Conservation (phyloP, 2,888 invertebrate genomes). For the Villa cingulata region DNA sequence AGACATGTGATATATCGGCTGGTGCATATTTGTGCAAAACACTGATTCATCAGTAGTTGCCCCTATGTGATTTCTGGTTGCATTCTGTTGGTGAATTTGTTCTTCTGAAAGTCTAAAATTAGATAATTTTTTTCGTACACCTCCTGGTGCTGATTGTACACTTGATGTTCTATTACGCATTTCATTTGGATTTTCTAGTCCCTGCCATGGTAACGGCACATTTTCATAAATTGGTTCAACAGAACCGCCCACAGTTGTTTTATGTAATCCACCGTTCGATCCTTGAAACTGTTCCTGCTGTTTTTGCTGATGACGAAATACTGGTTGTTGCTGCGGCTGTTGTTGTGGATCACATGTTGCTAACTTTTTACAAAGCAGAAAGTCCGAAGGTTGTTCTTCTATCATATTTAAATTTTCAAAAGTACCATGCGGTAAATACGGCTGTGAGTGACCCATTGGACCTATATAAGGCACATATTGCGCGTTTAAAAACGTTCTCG, state of each 20-base stretch:
- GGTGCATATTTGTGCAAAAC: neutral
- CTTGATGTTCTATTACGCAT: slow-evolving; percentile 45
- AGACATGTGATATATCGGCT: neutral
- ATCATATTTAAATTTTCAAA: slow-evolving; percentile 56
- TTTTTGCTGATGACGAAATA: neutral
- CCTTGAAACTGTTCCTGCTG: slow-evolving; percentile 16
- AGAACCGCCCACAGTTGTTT: slow-evolving; percentile 37
- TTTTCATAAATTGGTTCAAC: slow-evolving; percentile 74
- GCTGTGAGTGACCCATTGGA: slow-evolving; percentile 33
- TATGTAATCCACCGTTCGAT: slow-evolving; percentile 23
- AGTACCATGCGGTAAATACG: slow-evolving; percentile 47
- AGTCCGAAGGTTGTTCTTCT: slow-evolving; percentile 33
- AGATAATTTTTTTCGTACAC: slow-evolving; percentile 28
- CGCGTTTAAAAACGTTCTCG: slow-evolving; percentile 46
- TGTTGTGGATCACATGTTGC: slow-evolving; percentile 17
- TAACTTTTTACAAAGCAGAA: slow-evolving; percentile 21
- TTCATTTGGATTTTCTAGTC: slow-evolving; percentile 14
- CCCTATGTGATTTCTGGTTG: neutral
- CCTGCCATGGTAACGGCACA: slow-evolving; percentile 55
- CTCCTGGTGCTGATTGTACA: slow-evolving; percentile 56
- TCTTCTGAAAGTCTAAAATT: neutral
- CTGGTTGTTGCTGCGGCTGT: slow-evolving; percentile 1
- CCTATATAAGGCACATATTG: slow-evolving; percentile 25
- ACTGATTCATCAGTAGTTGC: neutral
- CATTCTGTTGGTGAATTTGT: neutral